Evolutionary conservation across 2,113 vertebrate species (phyloP), one percentile per base, ranked within the genome.

Genomic region (Nanger granti): DNA sequence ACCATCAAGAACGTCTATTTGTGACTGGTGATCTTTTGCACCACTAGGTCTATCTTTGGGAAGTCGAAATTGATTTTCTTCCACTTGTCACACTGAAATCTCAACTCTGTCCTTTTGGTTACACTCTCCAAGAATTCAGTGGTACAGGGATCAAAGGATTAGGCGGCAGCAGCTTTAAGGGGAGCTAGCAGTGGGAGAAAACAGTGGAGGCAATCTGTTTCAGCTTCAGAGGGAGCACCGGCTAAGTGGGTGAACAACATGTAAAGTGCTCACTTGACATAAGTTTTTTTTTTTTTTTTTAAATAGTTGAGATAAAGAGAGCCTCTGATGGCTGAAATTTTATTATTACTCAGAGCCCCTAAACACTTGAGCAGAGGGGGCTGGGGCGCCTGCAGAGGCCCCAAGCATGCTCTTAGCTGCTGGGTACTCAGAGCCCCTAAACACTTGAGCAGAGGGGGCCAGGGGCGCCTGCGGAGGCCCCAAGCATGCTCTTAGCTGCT

Each of bases 211-310:
- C 89, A 90, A 92, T 97, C 96, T 95, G 92, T 97, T 98, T 92
- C 92, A 37, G 89, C 84, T 93, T 91, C 94, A 82, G 89, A 95
- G 95, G 83, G 57, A 86, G 47, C 94, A 2, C 92, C 0, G 60
- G 69, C 84, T 88, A 96, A 97, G 94, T 92, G 98, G 96, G 97
- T 90, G 97, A 96, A 96, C 91, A 94, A 95, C 95, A 98, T 97
- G 97, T 91, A 96, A 98, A 98, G 97, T 92, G 97, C 89, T 96
- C 96, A 93, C 96, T 97, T 97, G 97, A 96, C 90, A 47, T 96
- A 97, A 95, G 89, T 86, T 95, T 96, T 98, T 80, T 92, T 55
- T 76, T 62, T 83, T 92, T 80, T 91, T 87, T 93, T 37, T 15
- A 55, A 96, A 88, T 85, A 92, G 91, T 76, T 66, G 89, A 94